phyloP scores from a whole-genome alignment of 2,113 vertebrate genomes.

The Hyaena hyaena region DNA sequence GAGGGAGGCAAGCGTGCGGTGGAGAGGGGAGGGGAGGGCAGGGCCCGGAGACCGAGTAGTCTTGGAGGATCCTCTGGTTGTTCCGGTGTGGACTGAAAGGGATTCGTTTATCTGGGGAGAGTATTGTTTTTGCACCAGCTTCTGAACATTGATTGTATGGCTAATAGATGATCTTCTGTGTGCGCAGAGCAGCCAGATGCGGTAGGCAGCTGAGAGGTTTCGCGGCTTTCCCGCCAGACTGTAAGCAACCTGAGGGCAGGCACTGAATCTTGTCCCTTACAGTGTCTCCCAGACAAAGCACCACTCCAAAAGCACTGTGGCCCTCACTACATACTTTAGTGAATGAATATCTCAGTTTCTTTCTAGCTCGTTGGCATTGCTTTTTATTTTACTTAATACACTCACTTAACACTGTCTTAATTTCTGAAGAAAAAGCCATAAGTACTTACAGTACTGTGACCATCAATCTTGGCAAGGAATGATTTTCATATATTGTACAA shows the following conservation, averaged over 20 bases:
- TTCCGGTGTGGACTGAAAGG: background rate
- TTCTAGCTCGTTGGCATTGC: background rate
- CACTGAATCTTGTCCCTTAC: background rate
- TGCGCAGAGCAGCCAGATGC: background rate
- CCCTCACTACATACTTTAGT: background rate
- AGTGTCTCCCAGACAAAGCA: background rate
- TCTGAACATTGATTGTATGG: background rate
- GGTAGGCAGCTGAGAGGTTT: background rate
- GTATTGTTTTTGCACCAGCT: background rate
- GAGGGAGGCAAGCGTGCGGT: accelerated
- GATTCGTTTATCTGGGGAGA: background rate
- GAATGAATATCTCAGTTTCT: background rate
- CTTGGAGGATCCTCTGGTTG: background rate
- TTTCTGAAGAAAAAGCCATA: background rate
- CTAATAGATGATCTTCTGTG: background rate
- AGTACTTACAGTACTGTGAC: background rate
- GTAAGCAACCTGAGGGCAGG: background rate
- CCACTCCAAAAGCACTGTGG: background rate
- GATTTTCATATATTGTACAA: slow-evolving; percentile 15
- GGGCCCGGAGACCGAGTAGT: background rate
- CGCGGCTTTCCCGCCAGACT: background rate
- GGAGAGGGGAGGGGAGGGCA: background rate
- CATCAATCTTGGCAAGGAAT: background rate
- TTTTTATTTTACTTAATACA: background rate
- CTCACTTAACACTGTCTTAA: background rate